Evolutionary conservation across 2,888 invertebrate genomes (phyloP), one percentile per base, ranked within the genome.

Genomic region (Melanargia galathea): DNA sequence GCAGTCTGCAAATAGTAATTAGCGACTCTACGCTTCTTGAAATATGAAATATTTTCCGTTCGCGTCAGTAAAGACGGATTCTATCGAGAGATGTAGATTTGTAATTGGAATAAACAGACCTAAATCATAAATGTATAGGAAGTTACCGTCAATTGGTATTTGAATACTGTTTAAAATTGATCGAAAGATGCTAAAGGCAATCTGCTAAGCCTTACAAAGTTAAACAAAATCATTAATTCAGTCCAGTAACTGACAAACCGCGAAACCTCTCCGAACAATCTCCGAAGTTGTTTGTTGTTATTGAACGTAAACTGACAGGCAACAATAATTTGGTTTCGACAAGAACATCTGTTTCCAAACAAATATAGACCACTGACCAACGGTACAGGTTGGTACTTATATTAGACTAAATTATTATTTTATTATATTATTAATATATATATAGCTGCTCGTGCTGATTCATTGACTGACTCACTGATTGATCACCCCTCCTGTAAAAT

Each of bases 31-130:
- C 16, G 18, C 2, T 1, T 2, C 18, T 45, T 8, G 7, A 2
- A 49, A 57, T 62, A 62, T 38, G 33, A 18, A 26, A n/a, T 26
- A 11, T 22, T 57, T 51, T 62, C 26, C 10, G 20, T 45, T 10
- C n/a, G 24, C 40, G 4, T 11, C 26, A 40, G 24, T 16, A 33
- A 18, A 52, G 10, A 13, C 16, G 2, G 13, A 26, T 11, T 18
- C 33, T 51, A 33, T 51, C 3, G 13, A 52, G 20, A 22, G 1
- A 52, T 18, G 22, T 22, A 22, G 22, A 4, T 46, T 20, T 52
- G 33, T 33, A 18, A 33, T 35, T 52, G 20, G 30, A 51, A 30
- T 8, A 2, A 7, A 11, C 16, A 30, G 16, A 16, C 51, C n/a
- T n/a, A n/a, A n/a, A n/a, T n/a, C n/a, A n/a, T n/a, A 26, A 7